These are phyloP conservation scores for Synergus itoensis DNA, from an alignment of 2,888 invertebrate genomes.

Conservation along the genomic window DNA sequence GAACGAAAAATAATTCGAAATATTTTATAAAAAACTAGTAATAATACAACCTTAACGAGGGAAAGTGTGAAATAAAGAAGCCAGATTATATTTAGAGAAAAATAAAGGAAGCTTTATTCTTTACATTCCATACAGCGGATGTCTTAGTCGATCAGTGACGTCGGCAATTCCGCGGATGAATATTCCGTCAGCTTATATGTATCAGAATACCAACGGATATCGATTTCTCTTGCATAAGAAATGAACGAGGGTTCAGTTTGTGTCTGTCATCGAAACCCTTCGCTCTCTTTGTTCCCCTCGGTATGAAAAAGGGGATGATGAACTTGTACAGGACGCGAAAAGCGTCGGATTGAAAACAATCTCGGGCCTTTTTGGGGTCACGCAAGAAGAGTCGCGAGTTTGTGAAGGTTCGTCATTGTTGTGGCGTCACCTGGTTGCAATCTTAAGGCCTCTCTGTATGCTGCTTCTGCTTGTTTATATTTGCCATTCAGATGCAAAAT, in stretches of 20 bases:
- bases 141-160: slow-evolving; percentile 14
- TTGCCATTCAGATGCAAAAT: slow-evolving; percentile 96
- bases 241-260: not conserved
- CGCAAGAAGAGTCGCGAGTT: slow-evolving; percentile 82
- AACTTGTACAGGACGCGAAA: not conserved
- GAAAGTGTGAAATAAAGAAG: not conserved
- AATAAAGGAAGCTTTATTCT: slow-evolving; percentile 74
- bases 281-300: slow-evolving; percentile 19
- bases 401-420: slow-evolving; percentile 93
- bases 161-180: slow-evolving; percentile 24
- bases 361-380: slow-evolving; percentile 71
- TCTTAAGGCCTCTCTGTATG: slow-evolving; percentile 91
- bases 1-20: no score
- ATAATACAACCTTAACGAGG: not conserved
- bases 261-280: slow-evolving; percentile 22
- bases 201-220: slow-evolving; percentile 25
- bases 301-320: slow-evolving; percentile 9
- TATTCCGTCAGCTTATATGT: slow-evolving; percentile 9
- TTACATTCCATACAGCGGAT: slow-evolving; percentile 65
- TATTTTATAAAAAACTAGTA: no score
- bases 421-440: slow-evolving; percentile 93
- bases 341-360: slow-evolving; percentile 1
- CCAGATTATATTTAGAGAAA: slow-evolving; percentile 65
- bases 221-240: slow-evolving; percentile 3
- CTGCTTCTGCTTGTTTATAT: slow-evolving; percentile 90